Evolutionary conservation across 2,113 vertebrate genomes (phyloP).

Genomic region (Cryptoleucopteryx plumbea): DNA sequence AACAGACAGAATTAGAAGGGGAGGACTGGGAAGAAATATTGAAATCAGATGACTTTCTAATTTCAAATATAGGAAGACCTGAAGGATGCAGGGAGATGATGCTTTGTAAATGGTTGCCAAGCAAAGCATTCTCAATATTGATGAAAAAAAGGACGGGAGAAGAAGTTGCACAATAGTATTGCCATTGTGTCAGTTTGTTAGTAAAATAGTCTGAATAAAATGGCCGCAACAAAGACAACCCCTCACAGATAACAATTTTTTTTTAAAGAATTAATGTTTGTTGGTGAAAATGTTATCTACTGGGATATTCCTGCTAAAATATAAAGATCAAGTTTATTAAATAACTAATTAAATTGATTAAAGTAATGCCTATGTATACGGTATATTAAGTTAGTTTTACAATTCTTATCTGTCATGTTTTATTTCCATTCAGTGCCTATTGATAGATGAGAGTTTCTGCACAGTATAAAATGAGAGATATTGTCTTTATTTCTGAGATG

Average conservation of each 20-base stretch:
- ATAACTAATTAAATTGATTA: not conserved
- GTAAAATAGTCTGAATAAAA: not conserved
- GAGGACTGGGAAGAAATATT: not conserved
- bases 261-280: not conserved
- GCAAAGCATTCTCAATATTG: not conserved
- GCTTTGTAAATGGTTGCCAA: not conserved
- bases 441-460: not conserved
- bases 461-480: not conserved
- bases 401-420: not conserved
- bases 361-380: not conserved
- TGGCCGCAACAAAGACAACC: not conserved
- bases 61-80: not conserved
- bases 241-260: not conserved
- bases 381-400: not conserved
- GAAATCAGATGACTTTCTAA: not conserved
- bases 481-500: not conserved
- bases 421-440: not conserved
- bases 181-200: not conserved
- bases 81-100: not conserved
- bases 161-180: not conserved
- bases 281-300: not conserved
- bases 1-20: not conserved
- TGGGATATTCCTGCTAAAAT: not conserved
- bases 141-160: not conserved
- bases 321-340: not conserved